These are phyloP conservation scores for Clarias pachynema DNA, from an alignment of 2,797 vertebrate species.

Conservation along the genomic window DNA sequence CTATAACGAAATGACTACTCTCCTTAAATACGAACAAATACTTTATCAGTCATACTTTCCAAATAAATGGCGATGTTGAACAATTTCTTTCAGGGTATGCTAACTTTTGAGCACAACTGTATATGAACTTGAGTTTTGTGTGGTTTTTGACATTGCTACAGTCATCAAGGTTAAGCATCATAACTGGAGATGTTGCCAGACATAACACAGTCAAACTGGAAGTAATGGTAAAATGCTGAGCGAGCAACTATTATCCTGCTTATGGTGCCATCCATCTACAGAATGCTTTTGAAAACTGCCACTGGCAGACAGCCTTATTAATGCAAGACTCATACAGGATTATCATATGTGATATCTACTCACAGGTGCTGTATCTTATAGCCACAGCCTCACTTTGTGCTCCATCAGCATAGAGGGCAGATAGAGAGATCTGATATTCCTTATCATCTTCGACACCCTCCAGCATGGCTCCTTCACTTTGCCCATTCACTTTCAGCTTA, in stretches of 20 bases:
- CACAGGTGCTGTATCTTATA: constrained; percentile 85
- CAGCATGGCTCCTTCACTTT: constrained; percentile 76
- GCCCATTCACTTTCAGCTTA: constrained; percentile 83
- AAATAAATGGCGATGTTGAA: no score
- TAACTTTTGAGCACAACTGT: no score
- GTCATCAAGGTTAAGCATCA: background rate
- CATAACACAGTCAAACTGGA: background rate
- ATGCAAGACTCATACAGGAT: background rate
- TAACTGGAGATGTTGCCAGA: background rate
- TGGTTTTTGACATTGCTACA: background rate
- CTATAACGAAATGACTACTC: no score
- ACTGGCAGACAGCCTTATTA: background rate
- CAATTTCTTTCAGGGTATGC: no score
- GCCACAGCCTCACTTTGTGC: constrained; percentile 87
- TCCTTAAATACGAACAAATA: no score
- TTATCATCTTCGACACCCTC: constrained; percentile 82
- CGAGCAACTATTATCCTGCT: no score
- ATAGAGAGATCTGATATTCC: constrained; percentile 90
- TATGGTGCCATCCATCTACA: background rate
- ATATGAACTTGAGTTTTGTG: background rate
- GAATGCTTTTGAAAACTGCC: background rate
- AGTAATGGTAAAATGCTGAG: background rate
- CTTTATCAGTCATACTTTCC: no score
- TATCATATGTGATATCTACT: constrained; percentile 63
- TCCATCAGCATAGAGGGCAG: constrained; percentile 87